phyloP scores from a whole-genome alignment of 2,888 invertebrate species.

The Microplitis manilae region DNA sequence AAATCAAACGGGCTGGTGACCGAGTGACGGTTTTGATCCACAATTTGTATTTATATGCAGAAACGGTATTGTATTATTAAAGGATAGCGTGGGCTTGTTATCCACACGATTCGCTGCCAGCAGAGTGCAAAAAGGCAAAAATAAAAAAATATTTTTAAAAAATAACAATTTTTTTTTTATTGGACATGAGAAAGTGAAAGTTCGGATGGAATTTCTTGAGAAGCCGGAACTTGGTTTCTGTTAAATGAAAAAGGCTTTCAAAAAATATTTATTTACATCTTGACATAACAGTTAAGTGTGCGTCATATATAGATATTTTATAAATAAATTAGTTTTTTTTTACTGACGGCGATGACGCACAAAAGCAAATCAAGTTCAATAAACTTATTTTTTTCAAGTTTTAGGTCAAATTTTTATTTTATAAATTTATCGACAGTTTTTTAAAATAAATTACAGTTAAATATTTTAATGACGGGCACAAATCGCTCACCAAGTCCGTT shows the following conservation, averaged over 20 bases:
- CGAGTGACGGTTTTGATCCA: constrained; percentile 16
- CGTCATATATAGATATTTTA: neutral
- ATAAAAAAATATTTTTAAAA: neutral
- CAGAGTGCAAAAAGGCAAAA: neutral
- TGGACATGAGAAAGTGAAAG: neutral
- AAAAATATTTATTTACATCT: constrained; percentile 4
- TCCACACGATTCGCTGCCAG: too few relatives aligned
- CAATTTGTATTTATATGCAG: constrained; percentile 54
- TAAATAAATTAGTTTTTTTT: too few relatives aligned
- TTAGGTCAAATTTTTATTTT: too few relatives aligned
- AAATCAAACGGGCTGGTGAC: constrained; percentile 35
- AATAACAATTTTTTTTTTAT: neutral
- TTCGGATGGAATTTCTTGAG: constrained; percentile 9
- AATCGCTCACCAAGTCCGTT: too few relatives aligned
- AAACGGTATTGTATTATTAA: constrained; percentile 44
- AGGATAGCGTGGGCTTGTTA: constrained; percentile 55
- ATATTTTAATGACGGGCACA: too few relatives aligned
- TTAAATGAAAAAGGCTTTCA: constrained; percentile 3
- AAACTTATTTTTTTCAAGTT: neutral
- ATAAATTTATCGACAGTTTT: too few relatives aligned
- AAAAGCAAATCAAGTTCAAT: neutral
- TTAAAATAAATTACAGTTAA: too few relatives aligned
- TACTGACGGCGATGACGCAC: neutral
- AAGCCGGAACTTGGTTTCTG: neutral
- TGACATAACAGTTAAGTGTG: constrained; percentile 66